Base-by-base conservation (phyloP, 2,888 invertebrate genomes). In the Scaptomyza flava region DNA sequence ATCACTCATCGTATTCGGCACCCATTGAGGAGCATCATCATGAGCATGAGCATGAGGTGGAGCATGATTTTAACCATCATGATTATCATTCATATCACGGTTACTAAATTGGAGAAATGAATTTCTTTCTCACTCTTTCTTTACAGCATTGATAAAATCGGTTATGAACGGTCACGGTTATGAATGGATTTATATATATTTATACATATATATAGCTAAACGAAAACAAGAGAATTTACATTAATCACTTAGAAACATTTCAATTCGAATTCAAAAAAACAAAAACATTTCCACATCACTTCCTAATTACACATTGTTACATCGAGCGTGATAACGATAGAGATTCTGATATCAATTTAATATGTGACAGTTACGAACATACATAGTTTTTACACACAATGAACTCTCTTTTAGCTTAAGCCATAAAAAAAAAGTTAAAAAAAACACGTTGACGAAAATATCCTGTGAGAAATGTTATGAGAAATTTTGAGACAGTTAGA, bases 1-100 rank as follows among this genome's bases (percentile, higher is more conserved):
- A 89, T 73, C 69, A 87, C 36, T 58, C 81, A 77, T 68, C 72
- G 60, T 65, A 85, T 60, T 76, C 82, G 67, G 77, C 87, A 57
- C 82, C 79, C 46, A 81, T 84, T 57, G 86, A 87, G 79, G 86
- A 81, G 72, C 75, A 81, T 59, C 75, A 81, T 59, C 71, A 71
- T 23, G 75, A 75, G 14, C 86, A 92, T 71, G 91, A 93, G 89
- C 93, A 93, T 87, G 89, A 87, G 77, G 81, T 83, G 83, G 79
- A 84, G 73, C 85, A 88, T 72, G 79, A 82, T 67, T 82, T 76
- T 73, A 78, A 77, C 68, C 92, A 93, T 89, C 93, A 92, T 79
- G 86, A 85, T 69, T 78, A 73, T 71, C 71, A 77, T 77, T 87
- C 84, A 74, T 79, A 87, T 76, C 77, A 87, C 69, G 89, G 72